phyloP scores from a whole-genome alignment of 1,140 invertebrate species.

The Laupala kohalensis region DNA sequence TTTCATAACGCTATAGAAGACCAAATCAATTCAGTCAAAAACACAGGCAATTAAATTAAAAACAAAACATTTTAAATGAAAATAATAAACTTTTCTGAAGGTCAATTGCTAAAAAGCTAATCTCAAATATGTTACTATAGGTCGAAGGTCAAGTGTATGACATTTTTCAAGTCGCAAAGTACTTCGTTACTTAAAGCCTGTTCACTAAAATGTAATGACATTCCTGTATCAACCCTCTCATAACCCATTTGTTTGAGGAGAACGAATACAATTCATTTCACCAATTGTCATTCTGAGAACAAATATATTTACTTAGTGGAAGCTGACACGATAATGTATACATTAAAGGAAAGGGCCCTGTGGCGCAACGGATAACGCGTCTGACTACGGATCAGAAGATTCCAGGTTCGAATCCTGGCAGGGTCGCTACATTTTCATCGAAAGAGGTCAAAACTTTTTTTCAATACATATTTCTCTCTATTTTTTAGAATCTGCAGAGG shows the following conservation, averaged over 20 bases:
- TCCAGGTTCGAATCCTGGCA: slow-evolving; percentile 58
- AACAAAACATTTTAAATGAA: no score
- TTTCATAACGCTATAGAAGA: no score
- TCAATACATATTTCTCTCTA: no score
- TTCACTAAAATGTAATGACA: background rate
- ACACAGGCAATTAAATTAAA: no score
- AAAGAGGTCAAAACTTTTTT: no score
- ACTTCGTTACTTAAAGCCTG: background rate
- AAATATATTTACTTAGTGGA: background rate
- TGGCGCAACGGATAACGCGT: slow-evolving; percentile 59
- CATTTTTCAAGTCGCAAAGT: background rate
- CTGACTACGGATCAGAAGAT: slow-evolving; percentile 58
- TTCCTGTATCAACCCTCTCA: background rate
- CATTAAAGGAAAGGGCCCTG: slow-evolving; percentile 31
- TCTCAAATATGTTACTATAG: background rate
- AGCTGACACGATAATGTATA: background rate
- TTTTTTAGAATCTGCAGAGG: no score
- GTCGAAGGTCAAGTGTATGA: background rate
- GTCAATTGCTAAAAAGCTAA: background rate
- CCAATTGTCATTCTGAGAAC: background rate
- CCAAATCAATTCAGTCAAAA: no score
- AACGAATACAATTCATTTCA: background rate
- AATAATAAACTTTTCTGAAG: background rate
- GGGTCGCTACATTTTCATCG: no score
- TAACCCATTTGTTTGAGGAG: background rate